phyloP scores from a whole-genome alignment of 2,888 invertebrate genomes.

The Saturnia pavonia region DNA sequence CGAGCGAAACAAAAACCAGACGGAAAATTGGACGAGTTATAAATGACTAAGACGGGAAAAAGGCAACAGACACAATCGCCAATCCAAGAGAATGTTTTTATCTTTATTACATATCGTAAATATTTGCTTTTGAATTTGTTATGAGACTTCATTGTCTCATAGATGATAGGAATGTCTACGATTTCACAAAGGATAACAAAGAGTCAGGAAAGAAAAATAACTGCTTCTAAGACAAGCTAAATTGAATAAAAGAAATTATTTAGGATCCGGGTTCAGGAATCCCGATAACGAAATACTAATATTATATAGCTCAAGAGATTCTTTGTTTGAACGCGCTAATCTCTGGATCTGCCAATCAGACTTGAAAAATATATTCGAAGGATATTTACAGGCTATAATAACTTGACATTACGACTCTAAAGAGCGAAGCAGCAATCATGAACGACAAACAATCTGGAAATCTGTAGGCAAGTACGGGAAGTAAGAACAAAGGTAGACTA shows the following conservation, averaged over 20 bases:
- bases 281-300: no score
- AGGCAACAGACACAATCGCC: not conserved
- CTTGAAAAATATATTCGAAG: no score
- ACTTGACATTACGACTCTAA: no score
- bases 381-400: no score
- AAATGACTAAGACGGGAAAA: not conserved
- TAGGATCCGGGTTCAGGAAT: no score
- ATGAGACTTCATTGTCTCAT: slow-evolving; percentile 3
- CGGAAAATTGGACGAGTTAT: slow-evolving; percentile 7
- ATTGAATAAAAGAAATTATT: not conserved
- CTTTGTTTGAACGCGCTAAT: no score
- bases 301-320: no score
- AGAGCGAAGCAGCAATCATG: no score
- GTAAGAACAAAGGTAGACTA: no score
- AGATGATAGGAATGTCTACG: not conserved
- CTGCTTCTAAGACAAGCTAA: not conserved
- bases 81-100: not conserved
- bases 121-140: not conserved
- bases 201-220: not conserved
- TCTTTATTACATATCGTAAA: slow-evolving; percentile 3
- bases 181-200: not conserved
- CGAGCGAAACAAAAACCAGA: slow-evolving; percentile 5
- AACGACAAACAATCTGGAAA: no score
- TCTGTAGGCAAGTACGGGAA: no score
- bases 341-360: no score